Percentiles rank a stretch among this genome's conserved stretches.
These are phyloP conservation scores for Anadara kagoshimensis DNA, from an alignment of 1,140 invertebrate species.

Conservation along the genomic window DNA sequence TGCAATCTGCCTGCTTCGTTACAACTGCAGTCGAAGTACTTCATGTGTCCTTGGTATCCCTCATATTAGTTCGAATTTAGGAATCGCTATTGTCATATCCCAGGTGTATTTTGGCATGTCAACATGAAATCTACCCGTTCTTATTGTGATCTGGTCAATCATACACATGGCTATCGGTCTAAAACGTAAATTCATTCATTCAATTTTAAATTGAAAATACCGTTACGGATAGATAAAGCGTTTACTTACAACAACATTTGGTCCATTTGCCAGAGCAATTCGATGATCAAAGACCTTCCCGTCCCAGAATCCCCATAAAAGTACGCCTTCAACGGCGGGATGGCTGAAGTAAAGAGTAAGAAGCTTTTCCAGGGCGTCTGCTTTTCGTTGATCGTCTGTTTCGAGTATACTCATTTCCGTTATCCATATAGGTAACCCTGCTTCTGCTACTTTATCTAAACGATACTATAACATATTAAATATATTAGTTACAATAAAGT, in stretches of 20 bases:
- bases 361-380: slow-evolving; percentile 34
- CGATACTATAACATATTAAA: slow-evolving; percentile 22
- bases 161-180: not conserved
- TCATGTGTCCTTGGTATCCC: too few species aligned
- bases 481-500: not conserved
- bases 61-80: not conserved
- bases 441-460: slow-evolving; percentile 52
- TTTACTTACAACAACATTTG: slow-evolving; percentile 32
- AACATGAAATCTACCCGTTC: not conserved
- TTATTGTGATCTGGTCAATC: not conserved
- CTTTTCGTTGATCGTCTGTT: slow-evolving; percentile 27
- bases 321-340: slow-evolving; percentile 55
- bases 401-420: slow-evolving; percentile 49
- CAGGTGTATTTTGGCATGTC: not conserved
- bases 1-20: too few species aligned
- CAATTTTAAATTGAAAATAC: not conserved
- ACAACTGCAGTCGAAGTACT: too few species aligned
- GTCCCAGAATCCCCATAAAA: slow-evolving; percentile 68
- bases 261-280: slow-evolving; percentile 33
- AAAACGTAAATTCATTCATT: slow-evolving; percentile 1
- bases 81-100: not conserved
- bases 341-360: slow-evolving; percentile 59
- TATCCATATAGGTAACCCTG: slow-evolving; percentile 60
- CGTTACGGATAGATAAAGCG: not conserved
- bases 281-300: slow-evolving; percentile 29